These are phyloP conservation scores for Pseudococcus viburni DNA, from an alignment of 2,888 invertebrate species.

Conservation along the genomic window DNA sequence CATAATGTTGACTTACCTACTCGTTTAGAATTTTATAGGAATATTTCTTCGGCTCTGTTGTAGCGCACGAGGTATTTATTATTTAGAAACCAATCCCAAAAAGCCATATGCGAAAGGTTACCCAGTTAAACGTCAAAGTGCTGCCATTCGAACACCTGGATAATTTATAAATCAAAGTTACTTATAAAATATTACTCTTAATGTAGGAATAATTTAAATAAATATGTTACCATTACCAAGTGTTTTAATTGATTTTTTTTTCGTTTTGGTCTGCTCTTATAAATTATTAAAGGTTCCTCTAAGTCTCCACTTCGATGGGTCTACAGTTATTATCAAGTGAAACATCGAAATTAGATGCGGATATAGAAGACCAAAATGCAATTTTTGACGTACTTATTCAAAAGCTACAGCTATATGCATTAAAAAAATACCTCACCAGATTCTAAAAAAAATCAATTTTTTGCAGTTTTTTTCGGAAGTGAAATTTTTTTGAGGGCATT, in stretches of 20 bases:
- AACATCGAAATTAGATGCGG: too few species aligned
- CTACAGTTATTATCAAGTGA: too few species aligned
- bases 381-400: too few species aligned
- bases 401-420: too few species aligned
- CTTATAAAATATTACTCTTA: background rate
- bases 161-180: slow-evolving; percentile 57
- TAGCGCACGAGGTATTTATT: slow-evolving; percentile 88
- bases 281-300: background rate
- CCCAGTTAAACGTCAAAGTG: slow-evolving; percentile 72
- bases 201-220: background rate
- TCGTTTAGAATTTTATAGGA: background rate
- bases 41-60: slow-evolving; percentile 27
- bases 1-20: background rate
- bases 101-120: slow-evolving; percentile 89
- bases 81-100: slow-evolving; percentile 87
- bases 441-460: too few species aligned
- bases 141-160: slow-evolving; percentile 25
- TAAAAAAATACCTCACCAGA: too few species aligned
- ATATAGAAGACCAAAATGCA: too few species aligned
- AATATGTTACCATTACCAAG: background rate
- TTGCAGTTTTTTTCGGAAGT: too few species aligned
- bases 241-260: too few species aligned
- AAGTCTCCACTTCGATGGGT: too few species aligned
- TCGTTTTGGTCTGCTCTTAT: too few species aligned
- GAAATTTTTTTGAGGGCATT: too few species aligned